phyloP scores from a whole-genome alignment of 2,113 vertebrate genomes.

The Okapia johnstoni region DNA sequence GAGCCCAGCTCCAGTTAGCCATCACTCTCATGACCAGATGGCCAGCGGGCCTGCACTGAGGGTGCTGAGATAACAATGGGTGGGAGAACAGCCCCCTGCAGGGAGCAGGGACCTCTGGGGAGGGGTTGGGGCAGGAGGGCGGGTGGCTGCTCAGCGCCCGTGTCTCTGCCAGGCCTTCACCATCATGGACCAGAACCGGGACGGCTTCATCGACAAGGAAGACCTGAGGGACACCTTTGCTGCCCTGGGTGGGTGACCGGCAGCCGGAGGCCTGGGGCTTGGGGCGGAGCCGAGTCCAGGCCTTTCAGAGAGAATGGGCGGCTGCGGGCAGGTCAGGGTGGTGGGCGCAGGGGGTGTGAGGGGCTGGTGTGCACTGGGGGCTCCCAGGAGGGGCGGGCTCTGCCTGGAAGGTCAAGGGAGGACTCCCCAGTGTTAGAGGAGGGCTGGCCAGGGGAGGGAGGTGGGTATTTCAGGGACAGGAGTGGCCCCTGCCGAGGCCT shows the following conservation, averaged over 20 bases:
- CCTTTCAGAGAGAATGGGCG: rapidly evolving
- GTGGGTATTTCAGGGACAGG: no score
- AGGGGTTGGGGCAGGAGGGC: neutral
- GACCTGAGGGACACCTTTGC: conserved; percentile 86
- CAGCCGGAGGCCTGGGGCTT: neutral
- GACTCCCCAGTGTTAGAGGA: neutral
- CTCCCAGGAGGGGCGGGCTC: rapidly evolving
- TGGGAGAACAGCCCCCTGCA: neutral
- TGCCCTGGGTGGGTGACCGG: conserved; percentile 58
- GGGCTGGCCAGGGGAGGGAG: neutral
- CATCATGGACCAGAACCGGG: conserved; percentile 95
- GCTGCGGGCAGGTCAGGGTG: neutral
- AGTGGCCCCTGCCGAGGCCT: neutral
- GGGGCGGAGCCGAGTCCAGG: rapidly evolving
- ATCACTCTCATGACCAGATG: rapidly evolving
- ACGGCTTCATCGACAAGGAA: conserved; percentile 91
- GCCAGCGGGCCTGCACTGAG: no score
- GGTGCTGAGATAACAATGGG: rapidly evolving
- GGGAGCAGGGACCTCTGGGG: no score
- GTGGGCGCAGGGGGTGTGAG: rapidly evolving
- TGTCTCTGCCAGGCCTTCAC: conserved; percentile 87
- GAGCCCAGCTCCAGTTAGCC: neutral
- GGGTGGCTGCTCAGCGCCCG: neutral
- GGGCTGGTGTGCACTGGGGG: neutral
- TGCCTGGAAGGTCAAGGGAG: neutral